Evolutionary conservation across 2,888 invertebrate genomes (phyloP), one percentile per base, ranked within the genome.

Genomic region (Ernsta delagoae): DNA sequence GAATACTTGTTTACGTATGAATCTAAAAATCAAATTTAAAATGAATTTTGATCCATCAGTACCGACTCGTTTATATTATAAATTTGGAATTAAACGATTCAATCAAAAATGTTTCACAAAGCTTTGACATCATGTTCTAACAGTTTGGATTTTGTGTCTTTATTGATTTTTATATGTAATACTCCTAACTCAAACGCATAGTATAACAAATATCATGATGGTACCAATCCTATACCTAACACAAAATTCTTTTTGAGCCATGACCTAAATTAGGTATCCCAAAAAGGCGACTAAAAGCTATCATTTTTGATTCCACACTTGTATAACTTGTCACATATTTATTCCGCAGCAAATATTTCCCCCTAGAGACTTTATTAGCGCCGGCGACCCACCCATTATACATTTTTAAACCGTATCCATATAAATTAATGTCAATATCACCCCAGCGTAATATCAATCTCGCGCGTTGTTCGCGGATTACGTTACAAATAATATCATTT

Each of bases 401-500:
- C 36, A 39, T 39, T 39, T 39, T 39, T 39, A 92, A 92, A 93
- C 89, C 92, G 91, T 92, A 90, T 89, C 92, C 91, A 92, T 92
- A 93, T 92, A 93, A 92, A 93, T 93, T 93, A 92, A 92, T 91
- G 93, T 87, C 92, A 88, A 91, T 89, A 86, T 86, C 87, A 89
- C 92, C 92, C 92, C 79, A 86, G 92, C 82, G 92, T 89, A 89
- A 88, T 92, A 92, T 92, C 92, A 92, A 90, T 92, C 92, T 89
- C 85, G 73, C 67, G 81, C 79, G 89, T 91, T 90, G 92, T 93
- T 92, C 91, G 90, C 92, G 91, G 92, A 93, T 93, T 92, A 91
- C 83, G 91, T 92, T 91, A 88, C 92, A 90, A 93, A 92, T 92
- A 92, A 93, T 92, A 91, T 91, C 88, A 92, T 92, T 93, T 90